Conservation (phyloP, 1,140 invertebrate genomes). For the Dolichoris vasculosae region DNA sequence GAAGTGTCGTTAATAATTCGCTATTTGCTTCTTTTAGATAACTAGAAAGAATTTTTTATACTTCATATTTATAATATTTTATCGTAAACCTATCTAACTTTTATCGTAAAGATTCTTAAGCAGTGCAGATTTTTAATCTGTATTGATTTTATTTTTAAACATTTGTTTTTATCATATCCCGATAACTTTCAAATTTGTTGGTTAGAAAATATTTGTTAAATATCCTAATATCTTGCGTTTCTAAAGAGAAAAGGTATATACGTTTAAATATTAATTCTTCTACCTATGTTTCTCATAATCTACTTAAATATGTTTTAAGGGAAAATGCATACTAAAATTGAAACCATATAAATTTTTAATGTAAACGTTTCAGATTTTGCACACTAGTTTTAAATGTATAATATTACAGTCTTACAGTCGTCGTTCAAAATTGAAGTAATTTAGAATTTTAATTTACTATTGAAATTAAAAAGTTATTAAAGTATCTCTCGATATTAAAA, state of each 20-base stretch:
- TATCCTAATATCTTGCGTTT: not conserved
- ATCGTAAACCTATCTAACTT: no score
- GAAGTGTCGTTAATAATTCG: no score
- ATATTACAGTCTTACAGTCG: not conserved
- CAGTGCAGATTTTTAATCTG: no score
- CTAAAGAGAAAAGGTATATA: not conserved
- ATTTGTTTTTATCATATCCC: not conserved
- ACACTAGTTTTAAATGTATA: not conserved
- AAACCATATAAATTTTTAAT: conserved; percentile 1
- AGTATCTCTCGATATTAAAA: not conserved
- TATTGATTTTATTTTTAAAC: no score
- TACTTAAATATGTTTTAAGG: conserved; percentile 5
- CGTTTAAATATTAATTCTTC: conserved; percentile 19
- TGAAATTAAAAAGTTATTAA: not conserved
- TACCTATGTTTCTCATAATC: not conserved
- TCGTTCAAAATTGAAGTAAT: not conserved
- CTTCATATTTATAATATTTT: no score
- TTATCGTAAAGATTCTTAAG: no score
- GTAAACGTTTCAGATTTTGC: not conserved
- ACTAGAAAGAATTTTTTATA: no score
- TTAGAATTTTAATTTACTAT: not conserved
- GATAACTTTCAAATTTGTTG: not conserved
- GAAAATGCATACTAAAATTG: not conserved
- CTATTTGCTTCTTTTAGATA: no score
- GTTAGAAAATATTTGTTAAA: not conserved